Evolutionary conservation across 2,113 vertebrate species (phyloP).

Genomic region (Osmerus eperlanus): DNA sequence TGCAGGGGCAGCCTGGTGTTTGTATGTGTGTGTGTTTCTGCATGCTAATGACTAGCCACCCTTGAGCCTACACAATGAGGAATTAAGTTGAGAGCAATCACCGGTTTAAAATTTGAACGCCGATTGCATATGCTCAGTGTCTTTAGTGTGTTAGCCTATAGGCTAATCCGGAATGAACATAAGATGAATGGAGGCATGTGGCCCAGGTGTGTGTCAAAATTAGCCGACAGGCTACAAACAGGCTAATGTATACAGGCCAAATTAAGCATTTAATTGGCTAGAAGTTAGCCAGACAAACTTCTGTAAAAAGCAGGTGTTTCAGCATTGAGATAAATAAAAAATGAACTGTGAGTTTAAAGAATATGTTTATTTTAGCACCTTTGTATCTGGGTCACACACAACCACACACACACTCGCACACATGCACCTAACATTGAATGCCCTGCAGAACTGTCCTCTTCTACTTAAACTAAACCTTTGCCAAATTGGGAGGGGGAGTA

Average conservation of each 20-base stretch:
- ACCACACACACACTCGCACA: neutral
- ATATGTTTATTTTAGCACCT: constrained; percentile 24
- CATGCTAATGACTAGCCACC: neutral
- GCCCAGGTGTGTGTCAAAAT: neutral
- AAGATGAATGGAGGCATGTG: neutral
- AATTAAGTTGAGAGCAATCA: neutral
- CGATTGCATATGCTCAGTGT: constrained; percentile 19
- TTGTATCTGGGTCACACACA: constrained; percentile 32
- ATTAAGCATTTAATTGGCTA: too few species aligned
- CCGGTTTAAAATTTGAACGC: constrained; percentile 1
- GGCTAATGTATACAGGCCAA: too few species aligned
- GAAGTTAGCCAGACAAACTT: too few species aligned
- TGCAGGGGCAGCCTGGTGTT: neutral
- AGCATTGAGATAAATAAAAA: neutral
- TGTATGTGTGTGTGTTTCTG: neutral
- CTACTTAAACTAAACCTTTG: constrained; percentile 47
- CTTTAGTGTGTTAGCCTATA: neutral
- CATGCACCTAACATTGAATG: constrained; percentile 30
- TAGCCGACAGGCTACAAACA: too few species aligned
- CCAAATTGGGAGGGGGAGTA: constrained; percentile 16
- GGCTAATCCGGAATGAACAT: neutral
- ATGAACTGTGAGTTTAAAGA: neutral
- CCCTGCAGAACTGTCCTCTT: constrained; percentile 27
- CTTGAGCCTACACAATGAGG: neutral
- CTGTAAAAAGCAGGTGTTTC: too few species aligned